phyloP scores from a whole-genome alignment of 2,888 invertebrate genomes.

The Aspidiotus destructor region DNA sequence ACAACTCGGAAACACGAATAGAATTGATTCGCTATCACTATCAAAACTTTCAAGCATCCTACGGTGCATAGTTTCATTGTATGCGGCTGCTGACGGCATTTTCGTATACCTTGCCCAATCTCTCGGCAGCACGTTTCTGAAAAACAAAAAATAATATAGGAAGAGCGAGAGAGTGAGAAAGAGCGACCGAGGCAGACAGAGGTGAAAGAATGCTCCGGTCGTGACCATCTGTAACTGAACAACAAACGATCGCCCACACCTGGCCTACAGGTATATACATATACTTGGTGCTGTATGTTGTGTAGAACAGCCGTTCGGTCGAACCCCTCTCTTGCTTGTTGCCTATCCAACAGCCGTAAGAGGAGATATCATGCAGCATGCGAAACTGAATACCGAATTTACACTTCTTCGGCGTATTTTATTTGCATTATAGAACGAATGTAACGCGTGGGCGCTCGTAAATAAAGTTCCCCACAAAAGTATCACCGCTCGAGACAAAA shows the following conservation, averaged over 20 bases:
- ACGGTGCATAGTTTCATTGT: no score
- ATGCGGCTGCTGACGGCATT: no score
- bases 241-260: slow-evolving; percentile 32
- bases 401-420: background rate
- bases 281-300: no score
- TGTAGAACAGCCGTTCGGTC: background rate
- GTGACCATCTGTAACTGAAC: slow-evolving; percentile 29
- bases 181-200: background rate
- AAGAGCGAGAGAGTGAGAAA: slow-evolving; percentile 1
- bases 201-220: slow-evolving; percentile 12
- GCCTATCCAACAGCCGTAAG: no score
- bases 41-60: no score
- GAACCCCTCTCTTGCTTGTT: no score
- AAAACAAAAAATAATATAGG: background rate
- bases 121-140: background rate
- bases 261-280: slow-evolving; percentile 25
- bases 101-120: no score
- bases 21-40: no score
- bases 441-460: background rate
- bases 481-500: no score
- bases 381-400: slow-evolving; percentile 4
- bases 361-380: background rate
- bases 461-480: background rate
- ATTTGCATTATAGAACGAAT: background rate
- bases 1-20: no score